Evolutionary conservation across 2,797 vertebrate genomes (phyloP).

Genomic region (Octomys mimax): DNA sequence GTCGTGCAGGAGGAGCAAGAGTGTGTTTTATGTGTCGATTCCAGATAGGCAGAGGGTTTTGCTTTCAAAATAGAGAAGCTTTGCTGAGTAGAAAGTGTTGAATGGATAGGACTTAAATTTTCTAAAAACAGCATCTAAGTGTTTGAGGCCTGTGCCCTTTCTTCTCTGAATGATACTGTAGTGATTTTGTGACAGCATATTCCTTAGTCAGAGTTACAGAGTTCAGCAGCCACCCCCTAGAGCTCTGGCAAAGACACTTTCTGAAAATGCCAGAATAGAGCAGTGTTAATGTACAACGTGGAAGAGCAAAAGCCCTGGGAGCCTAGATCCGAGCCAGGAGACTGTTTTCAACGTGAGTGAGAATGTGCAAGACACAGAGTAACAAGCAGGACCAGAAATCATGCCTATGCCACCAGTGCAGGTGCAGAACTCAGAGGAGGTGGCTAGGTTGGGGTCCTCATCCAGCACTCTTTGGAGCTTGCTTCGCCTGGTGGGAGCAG

Average conservation of each 20-base stretch:
- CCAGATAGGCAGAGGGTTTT: constrained; percentile 51
- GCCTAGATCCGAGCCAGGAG: constrained; percentile 65
- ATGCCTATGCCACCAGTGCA: constrained; percentile 13
- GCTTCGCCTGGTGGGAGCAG: not conserved
- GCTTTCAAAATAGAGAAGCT: constrained; percentile 50
- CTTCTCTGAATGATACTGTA: not conserved
- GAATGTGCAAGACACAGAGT: not conserved
- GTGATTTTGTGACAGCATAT: constrained; percentile 38
- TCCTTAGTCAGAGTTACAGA: constrained; percentile 66
- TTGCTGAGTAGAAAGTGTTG: constrained; percentile 20
- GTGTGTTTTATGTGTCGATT: constrained; percentile 51
- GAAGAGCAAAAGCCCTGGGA: constrained; percentile 62
- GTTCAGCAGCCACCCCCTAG: constrained; percentile 71
- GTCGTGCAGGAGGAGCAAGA: not conserved
- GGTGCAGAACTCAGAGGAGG: constrained; percentile 69
- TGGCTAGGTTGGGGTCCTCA: not conserved
- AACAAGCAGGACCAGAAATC: constrained; percentile 40
- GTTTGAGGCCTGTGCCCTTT: constrained; percentile 38
- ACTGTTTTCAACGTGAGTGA: not conserved
- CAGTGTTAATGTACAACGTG: constrained; percentile 47
- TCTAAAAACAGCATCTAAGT: not conserved
- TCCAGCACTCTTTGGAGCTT: constrained; percentile 68
- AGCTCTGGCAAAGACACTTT: constrained; percentile 71
- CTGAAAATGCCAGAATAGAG: constrained; percentile 71
- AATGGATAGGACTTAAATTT: not conserved